Conservation (phyloP, 2,797 vertebrate species). For the Neosilurus mollespiculum region DNA sequence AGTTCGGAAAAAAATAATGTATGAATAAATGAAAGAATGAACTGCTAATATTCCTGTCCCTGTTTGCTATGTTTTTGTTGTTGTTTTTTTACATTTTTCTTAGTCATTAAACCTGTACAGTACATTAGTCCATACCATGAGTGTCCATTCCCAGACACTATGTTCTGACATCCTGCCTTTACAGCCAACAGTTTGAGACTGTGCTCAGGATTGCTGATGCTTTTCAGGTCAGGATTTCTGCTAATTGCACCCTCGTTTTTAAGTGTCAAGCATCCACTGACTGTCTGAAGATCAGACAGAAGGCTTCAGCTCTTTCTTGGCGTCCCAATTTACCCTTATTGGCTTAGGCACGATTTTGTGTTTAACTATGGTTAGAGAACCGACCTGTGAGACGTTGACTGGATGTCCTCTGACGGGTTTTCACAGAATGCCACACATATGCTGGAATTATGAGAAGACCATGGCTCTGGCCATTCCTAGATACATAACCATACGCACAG, state of each 20-base stretch:
- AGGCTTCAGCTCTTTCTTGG: not conserved
- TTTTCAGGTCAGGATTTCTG: constrained; percentile 12
- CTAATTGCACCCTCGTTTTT: constrained; percentile 34
- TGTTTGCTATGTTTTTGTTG: not conserved
- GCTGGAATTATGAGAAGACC: not conserved
- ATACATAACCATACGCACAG: not conserved
- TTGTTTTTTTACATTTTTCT: not conserved
- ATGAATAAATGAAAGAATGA: no score
- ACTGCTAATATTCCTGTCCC: not conserved
- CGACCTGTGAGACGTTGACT: not conserved
- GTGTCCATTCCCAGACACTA: no score
- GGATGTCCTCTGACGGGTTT: not conserved
- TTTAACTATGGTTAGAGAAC: not conserved
- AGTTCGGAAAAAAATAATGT: no score
- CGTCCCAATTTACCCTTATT: not conserved
- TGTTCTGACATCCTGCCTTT: not conserved
- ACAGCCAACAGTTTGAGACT: not conserved
- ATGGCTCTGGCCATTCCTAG: not conserved
- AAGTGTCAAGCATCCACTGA: not conserved
- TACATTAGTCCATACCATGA: not conserved
- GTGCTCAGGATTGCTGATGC: constrained; percentile 32
- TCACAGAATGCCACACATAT: not conserved
- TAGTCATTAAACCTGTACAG: not conserved
- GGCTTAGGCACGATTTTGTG: not conserved
- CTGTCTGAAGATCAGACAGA: not conserved